Evolutionary conservation across 1,140 invertebrate genomes (phyloP), one percentile per base, ranked within the genome.

Genomic region (Daktulosphaira vitifoliae): DNA sequence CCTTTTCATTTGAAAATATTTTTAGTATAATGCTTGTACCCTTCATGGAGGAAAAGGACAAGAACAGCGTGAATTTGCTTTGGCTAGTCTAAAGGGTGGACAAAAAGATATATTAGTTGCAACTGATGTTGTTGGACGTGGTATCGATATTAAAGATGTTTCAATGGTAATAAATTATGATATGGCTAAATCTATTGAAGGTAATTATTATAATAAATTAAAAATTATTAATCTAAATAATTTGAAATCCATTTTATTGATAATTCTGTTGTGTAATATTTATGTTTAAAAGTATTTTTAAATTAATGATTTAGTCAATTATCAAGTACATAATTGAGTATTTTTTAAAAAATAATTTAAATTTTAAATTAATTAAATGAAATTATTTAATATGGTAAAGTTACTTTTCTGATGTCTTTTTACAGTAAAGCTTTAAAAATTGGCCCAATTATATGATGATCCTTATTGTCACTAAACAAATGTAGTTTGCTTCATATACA

Each of bases 91-190:
- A 46, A 99, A 99, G 76, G 84, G 84, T 59, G 93, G 93, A 13
- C 81, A 84, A 1, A 98, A 98, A 76, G 95, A 99, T 74, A 99
- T 99, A 72, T 78, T 99, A 65, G 96, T 99, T n/a, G 97, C 97
- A 0, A 99, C 97, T 5, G 96, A 99, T 79, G 96, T 99, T 2
- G 97, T 97, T 73, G 96, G 96, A 70, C 87, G 96, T 84, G 97
- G 97, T 93, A 99, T 99, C 69, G 96, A 99, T 73, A 98, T 99
- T 71, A 98, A 98, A 75, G 96, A 99, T 77, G 96, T 99, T 0
- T 96, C 93, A 1, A 82, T 97, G 77, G 95, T 98, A 67, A 95
- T 98, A 69, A 99, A 99, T 76, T 99, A 99, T 71, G 97, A 99
- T 75, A 99, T 99, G 96, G 94, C 96, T 0, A 99, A 99, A 77